Percentiles rank a stretch among this genome's conserved stretches.
Evolutionary conservation across 2,113 vertebrate genomes (phyloP).

Genomic region (Pristiophorus japonicus): DNA sequence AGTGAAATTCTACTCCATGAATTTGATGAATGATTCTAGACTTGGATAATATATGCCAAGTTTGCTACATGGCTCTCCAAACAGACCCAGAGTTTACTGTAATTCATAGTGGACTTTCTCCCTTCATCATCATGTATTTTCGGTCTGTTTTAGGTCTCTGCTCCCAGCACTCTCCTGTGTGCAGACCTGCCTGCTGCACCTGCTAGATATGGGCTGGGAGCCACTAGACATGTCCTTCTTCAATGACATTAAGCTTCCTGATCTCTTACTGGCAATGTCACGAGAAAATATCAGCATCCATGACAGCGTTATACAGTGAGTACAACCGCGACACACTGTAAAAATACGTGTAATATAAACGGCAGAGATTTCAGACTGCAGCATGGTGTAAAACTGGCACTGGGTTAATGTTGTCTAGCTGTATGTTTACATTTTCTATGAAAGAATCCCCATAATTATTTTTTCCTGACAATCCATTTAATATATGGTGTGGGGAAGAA

Average conservation of each 20-base stretch:
- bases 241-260: constrained; percentile 75
- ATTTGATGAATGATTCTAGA: not conserved
- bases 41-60: not conserved
- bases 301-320: constrained; percentile 83
- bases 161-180: constrained; percentile 86
- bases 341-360: not conserved
- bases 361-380: not conserved
- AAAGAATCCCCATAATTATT: not conserved
- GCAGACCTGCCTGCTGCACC: constrained; percentile 83
- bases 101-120: too few relatives aligned
- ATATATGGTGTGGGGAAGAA: not conserved
- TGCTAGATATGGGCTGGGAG: constrained; percentile 92
- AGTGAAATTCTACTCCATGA: not conserved
- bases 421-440: not conserved
- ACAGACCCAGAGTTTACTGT: not conserved
- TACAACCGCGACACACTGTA: not conserved
- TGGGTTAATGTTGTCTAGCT: not conserved
- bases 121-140: not conserved
- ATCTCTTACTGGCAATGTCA: constrained; percentile 80
- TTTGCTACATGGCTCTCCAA: not conserved
- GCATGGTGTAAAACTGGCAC: not conserved
- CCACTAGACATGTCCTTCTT: constrained; percentile 80
- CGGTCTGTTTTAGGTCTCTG: constrained; percentile 59
- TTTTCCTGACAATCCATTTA: not conserved
- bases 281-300: constrained; percentile 92